phyloP scores from a whole-genome alignment of 2,113 vertebrate species.

The Paralichthys olivaceus region DNA sequence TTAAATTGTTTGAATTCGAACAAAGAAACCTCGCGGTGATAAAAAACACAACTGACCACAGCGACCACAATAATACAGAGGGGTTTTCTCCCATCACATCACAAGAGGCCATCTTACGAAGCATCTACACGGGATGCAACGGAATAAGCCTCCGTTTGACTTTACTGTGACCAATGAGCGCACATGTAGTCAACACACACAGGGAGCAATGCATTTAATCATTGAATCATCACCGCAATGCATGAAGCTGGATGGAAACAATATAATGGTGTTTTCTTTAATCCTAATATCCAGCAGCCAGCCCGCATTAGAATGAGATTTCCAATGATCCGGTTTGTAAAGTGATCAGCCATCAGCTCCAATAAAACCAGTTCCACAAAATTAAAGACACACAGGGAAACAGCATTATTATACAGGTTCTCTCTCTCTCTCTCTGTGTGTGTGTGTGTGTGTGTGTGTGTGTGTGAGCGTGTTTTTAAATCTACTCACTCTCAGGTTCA shows the following conservation, averaged over 20 bases:
- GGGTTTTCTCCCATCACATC: conserved; percentile 33
- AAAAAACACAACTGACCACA: conserved; percentile 1
- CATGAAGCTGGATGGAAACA: background rate
- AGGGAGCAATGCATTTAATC: conserved; percentile 6
- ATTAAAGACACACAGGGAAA: background rate
- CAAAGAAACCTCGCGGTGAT: background rate
- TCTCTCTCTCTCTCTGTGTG: no score
- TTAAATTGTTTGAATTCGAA: background rate
- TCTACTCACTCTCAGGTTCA: conserved; percentile 70
- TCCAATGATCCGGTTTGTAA: background rate
- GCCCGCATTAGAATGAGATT: background rate
- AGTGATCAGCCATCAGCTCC: background rate
- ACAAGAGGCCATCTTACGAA: conserved; percentile 73
- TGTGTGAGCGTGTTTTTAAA: conserved; percentile 1
- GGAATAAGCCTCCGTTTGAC: conserved; percentile 48
- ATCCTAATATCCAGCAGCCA: background rate
- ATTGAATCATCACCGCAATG: background rate
- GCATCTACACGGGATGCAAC: conserved; percentile 50
- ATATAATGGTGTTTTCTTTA: background rate
- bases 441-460: background rate
- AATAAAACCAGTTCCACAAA: background rate
- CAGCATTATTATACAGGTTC: background rate
- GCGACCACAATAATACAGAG: conserved; percentile 27
- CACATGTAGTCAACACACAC: conserved; percentile 25
- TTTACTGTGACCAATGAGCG: conserved; percentile 42